Conservation (phyloP, 1,140 invertebrate genomes). For the Globodera ellingtonae region DNA sequence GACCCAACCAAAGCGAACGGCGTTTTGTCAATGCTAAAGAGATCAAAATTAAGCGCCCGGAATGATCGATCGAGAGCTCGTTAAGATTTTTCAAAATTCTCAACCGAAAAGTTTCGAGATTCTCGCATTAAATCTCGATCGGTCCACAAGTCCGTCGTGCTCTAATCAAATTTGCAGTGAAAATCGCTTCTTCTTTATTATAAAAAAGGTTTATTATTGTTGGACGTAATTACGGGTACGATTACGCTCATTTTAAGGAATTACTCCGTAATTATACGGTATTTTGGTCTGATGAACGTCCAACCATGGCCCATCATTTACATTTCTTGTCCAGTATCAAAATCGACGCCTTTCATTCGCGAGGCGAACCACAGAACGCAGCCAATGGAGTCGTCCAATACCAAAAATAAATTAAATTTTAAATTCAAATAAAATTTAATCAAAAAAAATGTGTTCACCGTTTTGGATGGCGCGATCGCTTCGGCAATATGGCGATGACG, state of each 20-base stretch:
- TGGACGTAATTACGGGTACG: too few relatives aligned
- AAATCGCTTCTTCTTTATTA: not conserved
- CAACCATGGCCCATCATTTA: not conserved
- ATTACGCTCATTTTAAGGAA: too few relatives aligned
- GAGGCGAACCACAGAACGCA: slow-evolving; percentile 95
- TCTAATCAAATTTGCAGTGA: slow-evolving; percentile 40
- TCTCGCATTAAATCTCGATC: too few relatives aligned
- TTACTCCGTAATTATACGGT: too few relatives aligned
- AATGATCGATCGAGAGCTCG: too few relatives aligned
- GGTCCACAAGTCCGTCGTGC: not conserved
- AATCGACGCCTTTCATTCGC: slow-evolving; percentile 71
- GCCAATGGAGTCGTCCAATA: slow-evolving; percentile 86
- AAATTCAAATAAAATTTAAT: too few relatives aligned
- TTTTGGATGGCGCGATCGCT: slow-evolving; percentile 68
- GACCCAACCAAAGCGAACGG: slow-evolving; percentile 84
- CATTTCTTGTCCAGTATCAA: slow-evolving; percentile 26
- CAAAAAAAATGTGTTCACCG: slow-evolving; percentile 68
- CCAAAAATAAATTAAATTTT: not conserved
- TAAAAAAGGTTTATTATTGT: not conserved
- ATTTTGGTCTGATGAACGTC: too few relatives aligned
- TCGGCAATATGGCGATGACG: slow-evolving; percentile 29
- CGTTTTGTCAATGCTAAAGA: slow-evolving; percentile 25
- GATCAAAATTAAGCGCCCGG: too few relatives aligned
- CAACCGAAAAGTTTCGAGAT: too few relatives aligned
- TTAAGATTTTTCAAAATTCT: too few relatives aligned